Base-by-base conservation (phyloP, 2,797 vertebrate genomes). In the Gallinago solitaria region DNA sequence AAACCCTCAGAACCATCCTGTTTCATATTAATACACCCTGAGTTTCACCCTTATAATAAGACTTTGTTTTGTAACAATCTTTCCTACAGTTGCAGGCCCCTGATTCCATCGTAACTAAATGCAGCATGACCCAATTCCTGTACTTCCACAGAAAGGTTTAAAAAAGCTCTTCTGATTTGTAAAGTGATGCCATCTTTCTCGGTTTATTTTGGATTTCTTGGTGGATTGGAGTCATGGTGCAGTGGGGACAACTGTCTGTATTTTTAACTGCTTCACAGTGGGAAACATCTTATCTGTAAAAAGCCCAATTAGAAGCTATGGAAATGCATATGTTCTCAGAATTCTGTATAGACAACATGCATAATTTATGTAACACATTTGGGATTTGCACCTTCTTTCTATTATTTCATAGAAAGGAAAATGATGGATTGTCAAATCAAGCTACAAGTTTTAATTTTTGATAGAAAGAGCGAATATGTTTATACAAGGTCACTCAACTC, bases 391-490 rank as follows among this genome's bases (percentile, higher is more conserved):
- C 89, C 82, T 97, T 95, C 50, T 93, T 96, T 94, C 51, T 88
- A 16, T 86, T 94, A 94, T 88, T 56, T 96, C 20, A 1, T 78
- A 63, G 84, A 76, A 76, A 83, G 56, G 64, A 95, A 86, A 88
- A 87, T 94, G 77, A 97, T 96, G 83, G 91, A 96, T 96, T 96
- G 63, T 92, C 83, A 97, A 77, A 86, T 94, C 90, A 35, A 65
- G 94, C 79, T 95, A 78, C 53, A 59, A 78, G 39, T 63, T 97
- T 97, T 97, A 97, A 95, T 96, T 97, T 98, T 96, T 97, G 93
- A 97, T 95, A 96, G 92, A 97, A 96, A 78, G 74, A 91, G 85
- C 0, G 2, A 84, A 64, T 96, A 86, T 96, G 82, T 97, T 98
- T 97, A 93, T 92, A 91, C 83, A 94, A 94, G 94, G 97, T 97